Evolutionary conservation across 2,113 vertebrate species (phyloP), one percentile per base, ranked within the genome.

Genomic region (Campylorhamphus procurvoides): DNA sequence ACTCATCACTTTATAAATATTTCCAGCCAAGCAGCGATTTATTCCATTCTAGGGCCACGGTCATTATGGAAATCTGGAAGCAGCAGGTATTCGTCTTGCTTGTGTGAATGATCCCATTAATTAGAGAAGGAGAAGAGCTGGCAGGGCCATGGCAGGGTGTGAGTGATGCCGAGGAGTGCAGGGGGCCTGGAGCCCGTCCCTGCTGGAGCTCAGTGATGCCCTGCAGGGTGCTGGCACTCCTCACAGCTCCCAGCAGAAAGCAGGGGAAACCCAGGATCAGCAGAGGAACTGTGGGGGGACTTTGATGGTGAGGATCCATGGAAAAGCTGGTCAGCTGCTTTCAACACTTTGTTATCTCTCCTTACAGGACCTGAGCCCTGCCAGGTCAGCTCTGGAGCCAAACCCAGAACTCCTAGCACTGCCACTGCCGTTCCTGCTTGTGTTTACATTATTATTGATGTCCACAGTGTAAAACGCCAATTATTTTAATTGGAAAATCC

Each of bases 401-500:
- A 67, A 75, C 39, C 47, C 93, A 64, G 78, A 73, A 75, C 73
- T 69, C 47, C 23, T 74, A 73, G 68, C 2, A 0, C 35, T 73
- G 75, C 75, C 0, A 0, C 73, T 63, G 74, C 78, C 77, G 27
- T 17, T 72, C 60, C 23, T 24, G n/a, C 55, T 79, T 24, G 66
- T 91, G 78, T 94, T 93, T 89, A 87, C 71, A 84, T 82, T 91
- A 84, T 86, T 84, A 94, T 91, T 62, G 91, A 95, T 79, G 87
- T 53, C 46, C 39, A 5, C 3, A 9, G 84, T 68, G 76, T 74
- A 75, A 95, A 95, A 68, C 74, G 73, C 74, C 84, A 56, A 84
- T 96, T 96, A 89, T 89, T 95, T 82, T 94, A 95, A 91, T 71
- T 56, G 94, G 76, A 89, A 96, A 95, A 95, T 93, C 94, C 89